A percentile compares a stretch with the other conserved stretches of the same genome.
Conservation (phyloP, 2,888 invertebrate species). For the Chrysodeixis includens region DNA sequence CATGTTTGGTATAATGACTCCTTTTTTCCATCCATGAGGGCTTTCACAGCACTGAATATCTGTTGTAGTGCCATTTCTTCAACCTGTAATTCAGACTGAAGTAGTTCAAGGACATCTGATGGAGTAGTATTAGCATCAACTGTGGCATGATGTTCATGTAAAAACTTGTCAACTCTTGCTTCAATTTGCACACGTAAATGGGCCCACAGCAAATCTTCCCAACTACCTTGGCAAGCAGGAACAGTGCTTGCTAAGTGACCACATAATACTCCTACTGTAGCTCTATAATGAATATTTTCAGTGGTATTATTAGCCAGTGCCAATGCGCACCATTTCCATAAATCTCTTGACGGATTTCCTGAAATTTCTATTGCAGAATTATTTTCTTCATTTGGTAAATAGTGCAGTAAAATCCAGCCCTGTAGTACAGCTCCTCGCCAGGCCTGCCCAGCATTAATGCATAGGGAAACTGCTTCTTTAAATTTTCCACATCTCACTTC, state of each 20-base stretch:
- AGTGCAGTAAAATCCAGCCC: conserved; percentile 96
- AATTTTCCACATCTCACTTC: conserved; percentile 96
- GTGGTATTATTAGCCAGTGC: conserved; percentile 89
- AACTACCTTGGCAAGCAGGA: conserved; percentile 92
- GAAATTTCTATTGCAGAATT: conserved; percentile 90
- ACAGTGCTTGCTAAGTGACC: conserved; percentile 95
- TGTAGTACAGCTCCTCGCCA: conserved; percentile 97
- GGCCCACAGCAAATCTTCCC: conserved; percentile 98
- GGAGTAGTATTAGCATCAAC: conserved; percentile 82
- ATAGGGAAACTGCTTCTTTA: conserved; percentile 95
- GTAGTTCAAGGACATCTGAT: conserved; percentile 78
- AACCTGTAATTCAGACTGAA: conserved; percentile 77
- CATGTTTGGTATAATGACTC: conserved; percentile 92
- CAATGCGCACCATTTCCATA: conserved; percentile 94
- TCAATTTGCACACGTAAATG: conserved; percentile 95
- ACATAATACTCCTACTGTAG: conserved; percentile 94
- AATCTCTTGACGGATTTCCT: conserved; percentile 95
- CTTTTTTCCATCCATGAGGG: conserved; percentile 88
- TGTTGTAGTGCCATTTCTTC: conserved; percentile 82
- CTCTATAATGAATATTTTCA: conserved; percentile 89
- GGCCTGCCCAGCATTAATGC: conserved; percentile 95
- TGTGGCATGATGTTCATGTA: conserved; percentile 84
- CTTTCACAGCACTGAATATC: conserved; percentile 82
- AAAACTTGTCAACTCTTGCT: conserved; percentile 92
- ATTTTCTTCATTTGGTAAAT: conserved; percentile 92